These are phyloP conservation scores for Bombus waltoni DNA, from an alignment of 1,140 invertebrate genomes.

Conservation along the genomic window DNA sequence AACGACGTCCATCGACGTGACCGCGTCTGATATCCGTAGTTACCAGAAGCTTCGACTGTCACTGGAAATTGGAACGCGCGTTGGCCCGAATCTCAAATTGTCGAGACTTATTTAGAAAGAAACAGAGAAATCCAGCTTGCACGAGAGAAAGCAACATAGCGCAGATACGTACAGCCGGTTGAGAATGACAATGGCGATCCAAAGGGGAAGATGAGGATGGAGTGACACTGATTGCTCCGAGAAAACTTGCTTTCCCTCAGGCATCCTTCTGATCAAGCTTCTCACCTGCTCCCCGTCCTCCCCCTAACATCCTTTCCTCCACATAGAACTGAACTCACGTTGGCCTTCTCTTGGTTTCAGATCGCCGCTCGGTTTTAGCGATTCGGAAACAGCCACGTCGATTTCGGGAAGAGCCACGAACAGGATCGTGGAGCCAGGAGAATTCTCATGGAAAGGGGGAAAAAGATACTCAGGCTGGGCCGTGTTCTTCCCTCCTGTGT, in stretches of 20 bases:
- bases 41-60: background rate
- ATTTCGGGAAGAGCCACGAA: background rate
- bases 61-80: slow-evolving; percentile 2
- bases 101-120: background rate
- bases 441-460: background rate
- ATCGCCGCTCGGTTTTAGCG: background rate
- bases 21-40: background rate
- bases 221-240: slow-evolving; percentile 42
- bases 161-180: background rate
- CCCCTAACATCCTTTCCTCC: background rate
- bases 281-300: too few species aligned
- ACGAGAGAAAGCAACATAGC: background rate
- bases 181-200: background rate
- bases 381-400: slow-evolving; percentile 3
- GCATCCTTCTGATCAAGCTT: slow-evolving; percentile 31
- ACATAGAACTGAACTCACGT: background rate
- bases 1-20: background rate
- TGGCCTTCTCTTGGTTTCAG: background rate
- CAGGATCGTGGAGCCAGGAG: background rate
- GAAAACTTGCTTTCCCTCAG: slow-evolving; percentile 25
- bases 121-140: background rate
- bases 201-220: background rate
- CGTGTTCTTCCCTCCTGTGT: slow-evolving; percentile 35
- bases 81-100: slow-evolving; percentile 15
- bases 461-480: background rate